Evolutionary conservation across 2,888 invertebrate genomes (phyloP).

Genomic region (Endotricha flammealis): DNA sequence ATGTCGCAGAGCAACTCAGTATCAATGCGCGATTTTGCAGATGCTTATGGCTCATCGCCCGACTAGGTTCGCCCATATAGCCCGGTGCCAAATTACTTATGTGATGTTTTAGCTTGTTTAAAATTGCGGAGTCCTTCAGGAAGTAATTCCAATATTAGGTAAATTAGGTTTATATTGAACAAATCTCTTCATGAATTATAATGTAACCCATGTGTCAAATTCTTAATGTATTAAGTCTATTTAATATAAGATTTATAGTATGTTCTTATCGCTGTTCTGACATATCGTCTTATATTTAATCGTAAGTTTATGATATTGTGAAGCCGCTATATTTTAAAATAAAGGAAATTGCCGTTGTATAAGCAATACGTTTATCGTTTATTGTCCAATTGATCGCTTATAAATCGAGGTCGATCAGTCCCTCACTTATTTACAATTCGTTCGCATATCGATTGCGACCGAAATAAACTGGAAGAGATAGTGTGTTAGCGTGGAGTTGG

Average conservation of each 20-base stretch:
- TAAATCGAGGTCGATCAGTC: conserved; percentile 55
- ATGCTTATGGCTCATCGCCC: conserved; percentile 66
- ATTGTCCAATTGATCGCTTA: conserved; percentile 64
- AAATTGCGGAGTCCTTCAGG: conserved; percentile 73
- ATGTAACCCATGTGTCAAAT: conserved; percentile 72
- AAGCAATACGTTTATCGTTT: conserved; percentile 74
- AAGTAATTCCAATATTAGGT: conserved; percentile 64
- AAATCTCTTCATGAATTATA: conserved; percentile 51
- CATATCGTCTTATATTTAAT: conserved; percentile 75
- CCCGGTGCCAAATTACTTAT: conserved; percentile 54
- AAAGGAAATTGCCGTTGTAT: conserved; percentile 77
- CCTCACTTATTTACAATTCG: conserved; percentile 58
- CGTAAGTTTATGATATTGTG: conserved; percentile 74
- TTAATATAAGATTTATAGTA: conserved; percentile 63
- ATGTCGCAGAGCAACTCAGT: conserved; percentile 62
- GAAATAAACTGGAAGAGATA: conserved; percentile 74
- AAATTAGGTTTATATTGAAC: conserved; percentile 48
- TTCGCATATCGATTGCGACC: conserved; percentile 67
- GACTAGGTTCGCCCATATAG: conserved; percentile 76
- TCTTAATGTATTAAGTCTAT: conserved; percentile 56
- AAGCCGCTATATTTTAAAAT: conserved; percentile 78
- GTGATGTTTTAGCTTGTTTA: conserved; percentile 39
- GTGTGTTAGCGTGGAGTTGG: conserved; percentile 68
- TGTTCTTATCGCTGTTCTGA: conserved; percentile 75
- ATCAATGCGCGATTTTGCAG: conserved; percentile 58